These are phyloP conservation scores for Coranthus polyacanthus DNA, from an alignment of 2,797 vertebrate genomes.

Conservation along the genomic window DNA sequence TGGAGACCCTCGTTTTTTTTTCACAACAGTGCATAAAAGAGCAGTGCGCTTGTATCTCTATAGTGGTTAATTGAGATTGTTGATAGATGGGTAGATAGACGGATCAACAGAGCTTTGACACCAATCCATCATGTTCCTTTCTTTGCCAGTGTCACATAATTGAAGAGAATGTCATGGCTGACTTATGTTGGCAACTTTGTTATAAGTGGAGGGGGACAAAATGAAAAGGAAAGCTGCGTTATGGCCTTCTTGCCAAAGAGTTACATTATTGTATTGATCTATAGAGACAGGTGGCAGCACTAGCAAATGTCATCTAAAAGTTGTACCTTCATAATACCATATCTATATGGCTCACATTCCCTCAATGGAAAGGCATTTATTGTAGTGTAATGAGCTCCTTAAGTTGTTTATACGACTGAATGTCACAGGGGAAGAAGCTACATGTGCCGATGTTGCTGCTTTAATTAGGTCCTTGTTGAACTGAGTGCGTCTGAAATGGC, in stretches of 20 bases:
- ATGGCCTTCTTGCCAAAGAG: conserved; percentile 25
- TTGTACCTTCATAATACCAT: conserved; percentile 39
- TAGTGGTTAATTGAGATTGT: conserved; percentile 70
- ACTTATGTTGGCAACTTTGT: conserved; percentile 74
- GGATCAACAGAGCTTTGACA: conserved; percentile 62
- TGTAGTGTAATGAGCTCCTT: conserved; percentile 65
- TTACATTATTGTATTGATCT: conserved; percentile 65
- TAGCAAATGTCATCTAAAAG: conserved; percentile 57
- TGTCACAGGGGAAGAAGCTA: conserved; percentile 31
- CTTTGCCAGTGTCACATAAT: conserved; percentile 71
- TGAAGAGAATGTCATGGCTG: conserved; percentile 75
- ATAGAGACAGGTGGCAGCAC: conserved; percentile 48
- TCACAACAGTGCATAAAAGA: conserved; percentile 35
- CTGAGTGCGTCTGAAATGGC: conserved; percentile 30
- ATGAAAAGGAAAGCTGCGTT: conserved; percentile 52
- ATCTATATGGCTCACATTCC: conserved; percentile 21
- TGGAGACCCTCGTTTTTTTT: conserved; percentile 57
- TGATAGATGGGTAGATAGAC: conserved; percentile 70
- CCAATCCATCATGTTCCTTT: conserved; percentile 71
- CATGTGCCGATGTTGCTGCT: conserved; percentile 55
- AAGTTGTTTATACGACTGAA: conserved; percentile 54
- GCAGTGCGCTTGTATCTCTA: conserved; percentile 45
- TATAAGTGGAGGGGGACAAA: conserved; percentile 63
- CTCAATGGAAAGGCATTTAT: conserved; percentile 46
- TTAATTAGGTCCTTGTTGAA: conserved; percentile 63